phyloP scores from a whole-genome alignment of 1,140 invertebrate species.

The Temnothorax nylanderi region DNA sequence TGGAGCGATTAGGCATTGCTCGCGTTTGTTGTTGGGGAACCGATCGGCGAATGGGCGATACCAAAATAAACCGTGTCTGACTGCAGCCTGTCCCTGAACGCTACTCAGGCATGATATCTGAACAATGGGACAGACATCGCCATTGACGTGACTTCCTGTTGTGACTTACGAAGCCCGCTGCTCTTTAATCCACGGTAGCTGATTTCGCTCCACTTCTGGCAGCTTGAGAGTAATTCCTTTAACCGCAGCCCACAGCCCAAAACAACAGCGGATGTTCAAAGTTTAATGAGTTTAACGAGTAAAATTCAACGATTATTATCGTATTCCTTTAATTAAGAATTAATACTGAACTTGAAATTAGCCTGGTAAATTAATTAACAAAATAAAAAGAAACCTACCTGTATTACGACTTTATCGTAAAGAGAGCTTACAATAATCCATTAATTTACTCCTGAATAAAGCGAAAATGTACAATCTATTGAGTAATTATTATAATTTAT shows the following conservation, averaged over 20 bases:
- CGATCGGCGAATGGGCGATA: neutral
- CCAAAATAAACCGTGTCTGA: slow-evolving; percentile 60
- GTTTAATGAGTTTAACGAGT: neutral
- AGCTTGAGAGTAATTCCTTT: slow-evolving; percentile 10
- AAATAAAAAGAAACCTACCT: neutral
- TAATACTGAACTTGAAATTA: no score
- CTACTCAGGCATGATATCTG: slow-evolving; percentile 65
- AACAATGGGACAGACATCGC: slow-evolving; percentile 70
- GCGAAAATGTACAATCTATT: neutral
- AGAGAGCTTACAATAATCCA: neutral
- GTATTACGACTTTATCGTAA: neutral
- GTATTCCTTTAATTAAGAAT: neutral
- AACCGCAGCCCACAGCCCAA: neutral
- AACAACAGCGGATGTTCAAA: neutral
- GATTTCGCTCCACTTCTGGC: slow-evolving; percentile 36
- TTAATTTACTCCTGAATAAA: neutral
- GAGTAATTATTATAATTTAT: neutral
- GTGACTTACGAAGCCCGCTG: slow-evolving; percentile 43
- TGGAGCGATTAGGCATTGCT: slow-evolving; percentile 3
- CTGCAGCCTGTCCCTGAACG: slow-evolving; percentile 58
- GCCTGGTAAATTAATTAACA: neutral
- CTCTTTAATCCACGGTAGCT: slow-evolving; percentile 55
- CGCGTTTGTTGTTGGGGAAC: neutral
- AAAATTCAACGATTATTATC: neutral
- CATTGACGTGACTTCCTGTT: slow-evolving; percentile 68